Base-by-base conservation (phyloP, 2,797 vertebrate genomes). In the Sebastes hopkinsi region DNA sequence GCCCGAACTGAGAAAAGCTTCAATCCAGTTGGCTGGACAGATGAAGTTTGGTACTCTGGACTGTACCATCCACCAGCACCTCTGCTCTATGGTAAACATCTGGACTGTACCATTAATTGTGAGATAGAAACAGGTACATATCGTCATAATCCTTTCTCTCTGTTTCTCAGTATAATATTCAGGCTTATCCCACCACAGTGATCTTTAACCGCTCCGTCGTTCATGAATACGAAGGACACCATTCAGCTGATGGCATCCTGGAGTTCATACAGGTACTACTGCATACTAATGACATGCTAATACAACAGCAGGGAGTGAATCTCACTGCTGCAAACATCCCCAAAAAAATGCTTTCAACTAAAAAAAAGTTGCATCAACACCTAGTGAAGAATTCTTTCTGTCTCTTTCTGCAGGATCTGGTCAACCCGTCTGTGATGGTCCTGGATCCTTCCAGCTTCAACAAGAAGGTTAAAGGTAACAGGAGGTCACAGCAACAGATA, bases 221-320 rank as follows among this genome's bases (percentile, higher is more conserved):
- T 76, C 97, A 99, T 20, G 98, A 99, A 72, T 99, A 99, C 29
- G 98, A 99, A 90, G 98, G 98, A 13, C 98, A 98, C 72, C 98
- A 99, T 73, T 98, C 97, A 36, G 98, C 98, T 1, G 97, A 97
- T 20, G 97, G 98, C 88, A 99, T 99, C 88, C 86, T 99, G 93
- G 98, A 98, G 89, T 99, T 99, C 71, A 97, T 99, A 90, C 95
- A 99, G 97, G 98, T 99, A 93, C 4, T 1, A 27, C 12, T 22
- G 62, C 64, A 22, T 4, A 62, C 1, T 18, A 13, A 0, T 3
- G 8, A 52, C 4, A 32, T 22, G 3, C 3, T 67, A n/a, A 25
- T 22, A 4, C 25, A 1, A 18, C 10, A 7, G 8, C 18, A 46
- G n/a, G 55, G 22, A 55, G 11, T 3, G 8, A 56, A 8, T 58